Evolutionary conservation across 2,113 vertebrate genomes (phyloP), one percentile per base, ranked within the genome.

Genomic region (Willisornis vidua): DNA sequence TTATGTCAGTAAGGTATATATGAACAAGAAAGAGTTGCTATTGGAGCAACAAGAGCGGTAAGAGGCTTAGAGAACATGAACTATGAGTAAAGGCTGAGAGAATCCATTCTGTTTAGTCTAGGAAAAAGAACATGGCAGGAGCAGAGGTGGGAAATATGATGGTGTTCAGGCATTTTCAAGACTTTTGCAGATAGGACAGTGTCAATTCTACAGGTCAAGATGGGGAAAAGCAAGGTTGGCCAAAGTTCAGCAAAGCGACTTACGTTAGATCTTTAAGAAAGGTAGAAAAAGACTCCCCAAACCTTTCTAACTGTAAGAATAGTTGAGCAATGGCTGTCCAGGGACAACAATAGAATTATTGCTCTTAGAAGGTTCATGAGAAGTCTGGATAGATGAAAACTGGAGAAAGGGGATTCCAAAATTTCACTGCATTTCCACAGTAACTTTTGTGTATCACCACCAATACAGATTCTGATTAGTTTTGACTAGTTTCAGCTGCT

Each of bases 91-190:
- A 80, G 29, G 18, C 46, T 84, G 63, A 80, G 29, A 55, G 68
- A 83, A 52, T 19, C 2, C 2, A 16, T 54, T 93, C 89, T 93
- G 73, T 94, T 95, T 96, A 94, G 89, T 94, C 93, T 96, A 80
- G 80, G 37, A 75, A 90, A 67, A 45, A 83, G 43, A 86, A 81
- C 10, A 62, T 66, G 88, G 59, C 85, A 88, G 79, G 33, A 92
- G 18, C 25, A 88, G 72, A 73, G 8, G 33, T 74, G 39, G 26
- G 43, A 93, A 93, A 86, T 55, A 43, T 0, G 12, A 70, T 29
- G 70, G 26, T 51, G 24, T n/a, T 86, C 31, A 41, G 54, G 70
- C 17, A 28, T 81, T 87, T 90, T 55, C 63, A 59, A 70, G 25
- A 26, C 39, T 73, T 37, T 94, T 72, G 52, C 22, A 75, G 45